Base-by-base conservation (phyloP, 2,888 invertebrate species). In the Elmis aenea region DNA sequence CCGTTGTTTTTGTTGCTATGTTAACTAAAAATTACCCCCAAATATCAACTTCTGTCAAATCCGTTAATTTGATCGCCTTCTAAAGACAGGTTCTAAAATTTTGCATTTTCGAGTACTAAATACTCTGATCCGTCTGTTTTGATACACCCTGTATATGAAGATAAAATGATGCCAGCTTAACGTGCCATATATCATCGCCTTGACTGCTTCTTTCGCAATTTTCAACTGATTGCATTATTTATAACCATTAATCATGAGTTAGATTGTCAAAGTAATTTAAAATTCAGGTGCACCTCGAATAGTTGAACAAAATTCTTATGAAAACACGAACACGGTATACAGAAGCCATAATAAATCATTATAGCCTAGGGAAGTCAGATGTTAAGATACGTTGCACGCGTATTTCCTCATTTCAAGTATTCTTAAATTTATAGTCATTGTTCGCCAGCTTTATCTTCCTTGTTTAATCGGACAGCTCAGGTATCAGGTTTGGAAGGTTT, bases 341-440 rank as follows among this genome's bases (percentile, higher is more conserved):
- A 37, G 25, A 31, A 24, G 25, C 24, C 9, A 9, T 12, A 9
- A 21, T 54, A 54, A 54, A 54, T 54, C 54, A 54, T 48, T 50
- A 51, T 46, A 45, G 47, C 36, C 36, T 38, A 51, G 43, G 45
- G 44, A 50, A 44, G 46, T 50, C 51, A 46, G 49, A 50, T 52
- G 38, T 42, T 49, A 36, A 50, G 53, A 55, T 54, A 54, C 39
- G 45, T 46, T 37, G 45, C 51, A 54, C 53, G 53, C 55, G 52
- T 48, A 52, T 48, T 52, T 55, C 51, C 47, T 51, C 46, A 38
- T 48, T 51, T 48, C 46, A 44, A 50, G 39, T 38, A 33, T 44
- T 38, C 33, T 38, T 18, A 32, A 35, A 50, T 44, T 50, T 50
- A 48, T 46, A 38, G 32, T 33, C 13, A 33, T 35, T 32, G 38